Evolutionary conservation across 2,113 vertebrate species (phyloP).

Genomic region (Dicrurus megarhynchus): DNA sequence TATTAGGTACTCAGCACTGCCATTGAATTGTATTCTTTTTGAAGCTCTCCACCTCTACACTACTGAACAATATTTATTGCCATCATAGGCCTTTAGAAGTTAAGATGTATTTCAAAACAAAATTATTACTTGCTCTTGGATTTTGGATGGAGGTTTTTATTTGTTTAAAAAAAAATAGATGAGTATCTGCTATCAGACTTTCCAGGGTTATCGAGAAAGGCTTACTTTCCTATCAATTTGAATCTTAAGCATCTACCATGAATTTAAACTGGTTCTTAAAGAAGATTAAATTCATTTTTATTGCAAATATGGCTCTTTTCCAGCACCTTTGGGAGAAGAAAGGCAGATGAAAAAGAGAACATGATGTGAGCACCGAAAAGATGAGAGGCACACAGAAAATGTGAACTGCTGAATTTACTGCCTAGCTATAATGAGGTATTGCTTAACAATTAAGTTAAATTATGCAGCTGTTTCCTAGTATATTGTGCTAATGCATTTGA

Average conservation of each 20-base stretch:
- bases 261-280: background rate
- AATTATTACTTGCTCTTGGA: background rate
- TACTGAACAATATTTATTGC: background rate
- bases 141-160: background rate
- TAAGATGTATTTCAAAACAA: background rate
- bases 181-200: background rate
- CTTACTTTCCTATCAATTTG: background rate
- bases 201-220: background rate
- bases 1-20: background rate
- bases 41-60: background rate
- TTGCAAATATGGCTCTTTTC: conserved; percentile 3
- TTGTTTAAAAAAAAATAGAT: background rate
- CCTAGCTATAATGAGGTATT: conserved; percentile 65
- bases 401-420: conserved; percentile 63
- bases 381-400: conserved; percentile 16
- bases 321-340: background rate
- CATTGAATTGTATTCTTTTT: background rate
- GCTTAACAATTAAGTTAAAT: conserved; percentile 74
- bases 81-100: background rate
- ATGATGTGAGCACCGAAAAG: background rate
- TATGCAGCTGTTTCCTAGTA: conserved; percentile 72
- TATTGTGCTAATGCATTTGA: conserved; percentile 60
- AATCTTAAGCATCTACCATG: background rate
- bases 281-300: conserved; percentile 3
- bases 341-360: background rate